Evolutionary conservation across 1,140 invertebrate species (phyloP), one percentile per base, ranked within the genome.

Genomic region (Mycetomoellerius zeteki): DNA sequence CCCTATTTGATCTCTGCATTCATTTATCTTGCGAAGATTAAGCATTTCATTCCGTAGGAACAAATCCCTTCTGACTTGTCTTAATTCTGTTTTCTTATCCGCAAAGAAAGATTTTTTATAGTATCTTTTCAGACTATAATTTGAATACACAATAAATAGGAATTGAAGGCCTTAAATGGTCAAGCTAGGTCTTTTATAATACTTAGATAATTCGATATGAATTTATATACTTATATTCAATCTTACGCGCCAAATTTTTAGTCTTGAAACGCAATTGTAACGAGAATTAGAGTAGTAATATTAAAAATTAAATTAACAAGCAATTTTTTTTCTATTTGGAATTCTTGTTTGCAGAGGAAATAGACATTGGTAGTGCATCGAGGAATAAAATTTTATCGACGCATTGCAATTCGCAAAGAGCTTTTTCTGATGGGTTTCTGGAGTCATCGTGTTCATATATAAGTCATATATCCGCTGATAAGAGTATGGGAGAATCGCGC

Each of bases 401-500:
- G 16, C 3, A 24, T 5, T 47, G 76, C 73, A 37, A 75, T 58
- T n/a, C 8, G 58, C 43, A 14, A 10, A n/a, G 62, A 71, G 21
- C 8, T 80, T 67, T 85, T 86, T 50, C 52, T 71, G 16, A 43
- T 37, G 37, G 19, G 54, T 89, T 84, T 82, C 43, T 85, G 37
- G 30, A 58, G 12, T 71, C 77, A 72, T 12, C 58, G 27, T 65
- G 27, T 58, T 10, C n/a, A 33, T 37, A 43, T 43, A 12, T 24
- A 67, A n/a, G 3, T 21, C 60, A 37, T 47, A 37, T 47, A 58
- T 76, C 56, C 78, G 87, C 47, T 21, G 24, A 27, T 60, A 30
- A 33, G 52, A 19, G 64, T 60, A 77, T 82, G 89, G 89, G 73
- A 90, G 86, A 91, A 90, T 90, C 60, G 78, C n/a, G 60, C 86